Percentiles rank a stretch among this genome's conserved stretches.
These are phyloP conservation scores for Mythimna pallens DNA, from an alignment of 2,888 invertebrate genomes.

Conservation along the genomic window DNA sequence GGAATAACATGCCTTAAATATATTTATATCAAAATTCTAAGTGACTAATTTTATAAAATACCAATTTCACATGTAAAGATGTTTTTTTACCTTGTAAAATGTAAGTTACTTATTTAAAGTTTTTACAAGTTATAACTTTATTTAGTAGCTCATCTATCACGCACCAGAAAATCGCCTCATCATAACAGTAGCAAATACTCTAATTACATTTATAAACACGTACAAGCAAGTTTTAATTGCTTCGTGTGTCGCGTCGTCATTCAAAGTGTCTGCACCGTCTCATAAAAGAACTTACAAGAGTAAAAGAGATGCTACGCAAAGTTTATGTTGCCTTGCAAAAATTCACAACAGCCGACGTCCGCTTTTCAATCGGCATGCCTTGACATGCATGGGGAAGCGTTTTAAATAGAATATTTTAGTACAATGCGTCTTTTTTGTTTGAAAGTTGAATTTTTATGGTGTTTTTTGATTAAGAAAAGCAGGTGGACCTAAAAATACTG, in stretches of 20 bases:
- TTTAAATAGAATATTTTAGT: conserved; percentile 69
- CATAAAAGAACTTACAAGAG: conserved; percentile 76
- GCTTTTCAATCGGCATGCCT: conserved; percentile 73
- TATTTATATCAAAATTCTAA: too few species aligned
- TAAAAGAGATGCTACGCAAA: conserved; percentile 71
- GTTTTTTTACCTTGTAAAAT: too few species aligned
- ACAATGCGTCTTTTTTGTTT: conserved; percentile 37
- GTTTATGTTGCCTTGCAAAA: conserved; percentile 74
- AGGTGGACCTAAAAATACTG: not conserved
- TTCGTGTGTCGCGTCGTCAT: conserved; percentile 72
- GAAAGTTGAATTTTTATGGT: not conserved
- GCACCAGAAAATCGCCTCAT: conserved; percentile 11
- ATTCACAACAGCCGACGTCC: conserved; percentile 66
- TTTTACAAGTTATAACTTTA: not conserved
- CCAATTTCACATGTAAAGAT: too few species aligned
- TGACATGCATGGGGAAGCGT: conserved; percentile 62
- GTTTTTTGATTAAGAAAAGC: not conserved
- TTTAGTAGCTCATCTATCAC: not conserved
- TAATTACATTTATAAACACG: conserved; percentile 69
- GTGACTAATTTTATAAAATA: too few species aligned
- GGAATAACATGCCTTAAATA: too few species aligned
- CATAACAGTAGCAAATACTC: conserved; percentile 57
- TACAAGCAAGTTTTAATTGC: conserved; percentile 81
- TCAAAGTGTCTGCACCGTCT: conserved; percentile 71
- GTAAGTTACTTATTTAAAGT: not conserved